Evolutionary conservation across 2,113 vertebrate species (phyloP).

Genomic region (Apteryx mantelli): DNA sequence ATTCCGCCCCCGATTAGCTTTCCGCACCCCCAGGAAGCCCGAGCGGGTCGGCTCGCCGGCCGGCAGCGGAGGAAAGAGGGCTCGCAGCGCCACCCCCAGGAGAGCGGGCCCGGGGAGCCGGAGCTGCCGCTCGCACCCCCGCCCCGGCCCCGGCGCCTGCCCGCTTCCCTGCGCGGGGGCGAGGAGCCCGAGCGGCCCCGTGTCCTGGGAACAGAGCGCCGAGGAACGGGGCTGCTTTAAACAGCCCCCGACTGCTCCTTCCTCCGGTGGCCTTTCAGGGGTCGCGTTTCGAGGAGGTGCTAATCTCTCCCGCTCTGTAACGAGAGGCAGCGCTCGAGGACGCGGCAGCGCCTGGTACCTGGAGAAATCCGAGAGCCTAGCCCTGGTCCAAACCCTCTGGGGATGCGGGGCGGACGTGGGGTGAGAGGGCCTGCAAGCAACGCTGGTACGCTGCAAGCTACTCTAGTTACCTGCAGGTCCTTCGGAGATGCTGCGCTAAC

Average conservation of each 20-base stretch:
- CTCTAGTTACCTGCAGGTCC: background rate
- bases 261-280: background rate
- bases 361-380: background rate
- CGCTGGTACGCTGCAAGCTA: background rate
- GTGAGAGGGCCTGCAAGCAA: accelerated
- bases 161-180: too few species aligned
- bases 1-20: background rate
- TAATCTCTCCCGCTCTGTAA: accelerated
- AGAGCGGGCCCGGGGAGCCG: too few species aligned
- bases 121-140: background rate
- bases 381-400: background rate
- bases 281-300: too few species aligned
- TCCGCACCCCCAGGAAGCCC: background rate
- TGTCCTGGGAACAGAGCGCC: too few species aligned
- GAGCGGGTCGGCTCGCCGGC: too few species aligned
- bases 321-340: accelerated
- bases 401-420: background rate
- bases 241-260: too few species aligned
- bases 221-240: too few species aligned
- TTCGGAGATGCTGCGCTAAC: accelerated
- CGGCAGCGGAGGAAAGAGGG: background rate
- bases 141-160: too few species aligned
- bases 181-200: too few species aligned
- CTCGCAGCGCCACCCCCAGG: background rate
- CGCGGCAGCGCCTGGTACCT: accelerated